Conservation (phyloP, 2,888 invertebrate species). For the Synergus laeviventris region DNA sequence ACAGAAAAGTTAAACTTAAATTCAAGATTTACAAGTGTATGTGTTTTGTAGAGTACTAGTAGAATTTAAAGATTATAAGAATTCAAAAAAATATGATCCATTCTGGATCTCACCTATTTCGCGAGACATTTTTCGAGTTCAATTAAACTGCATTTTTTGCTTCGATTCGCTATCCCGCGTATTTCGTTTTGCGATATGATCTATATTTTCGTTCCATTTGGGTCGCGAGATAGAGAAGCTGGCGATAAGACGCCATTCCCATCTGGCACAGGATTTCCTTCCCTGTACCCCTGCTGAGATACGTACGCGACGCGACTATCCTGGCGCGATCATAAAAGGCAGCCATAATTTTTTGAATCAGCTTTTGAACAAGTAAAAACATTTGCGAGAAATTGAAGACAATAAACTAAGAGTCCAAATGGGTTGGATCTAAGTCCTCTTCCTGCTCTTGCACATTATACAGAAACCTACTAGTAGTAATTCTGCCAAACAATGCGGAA, state of each 20-base stretch:
- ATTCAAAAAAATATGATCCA: neutral
- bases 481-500: too few species aligned
- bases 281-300: constrained; percentile 23
- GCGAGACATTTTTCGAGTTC: neutral
- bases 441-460: too few species aligned
- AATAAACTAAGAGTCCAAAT: neutral
- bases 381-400: neutral
- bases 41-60: too few species aligned
- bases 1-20: neutral
- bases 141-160: constrained; percentile 1
- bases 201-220: constrained; percentile 26
- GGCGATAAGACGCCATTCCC: constrained; percentile 47
- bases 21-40: too few species aligned
- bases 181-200: constrained; percentile 15
- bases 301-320: constrained; percentile 23
- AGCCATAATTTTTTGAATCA: constrained; percentile 7
- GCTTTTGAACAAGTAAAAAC: neutral
- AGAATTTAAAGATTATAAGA: too few species aligned
- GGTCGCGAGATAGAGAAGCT: constrained; percentile 30
- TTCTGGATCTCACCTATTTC: neutral
- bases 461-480: too few species aligned
- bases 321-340: constrained; percentile 12
- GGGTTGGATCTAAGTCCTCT: neutral
- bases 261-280: constrained; percentile 46
- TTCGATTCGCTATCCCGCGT: neutral